Evolutionary conservation across 1,140 invertebrate species (phyloP), one percentile per base, ranked within the genome.

Genomic region (Nylanderia fulva): DNA sequence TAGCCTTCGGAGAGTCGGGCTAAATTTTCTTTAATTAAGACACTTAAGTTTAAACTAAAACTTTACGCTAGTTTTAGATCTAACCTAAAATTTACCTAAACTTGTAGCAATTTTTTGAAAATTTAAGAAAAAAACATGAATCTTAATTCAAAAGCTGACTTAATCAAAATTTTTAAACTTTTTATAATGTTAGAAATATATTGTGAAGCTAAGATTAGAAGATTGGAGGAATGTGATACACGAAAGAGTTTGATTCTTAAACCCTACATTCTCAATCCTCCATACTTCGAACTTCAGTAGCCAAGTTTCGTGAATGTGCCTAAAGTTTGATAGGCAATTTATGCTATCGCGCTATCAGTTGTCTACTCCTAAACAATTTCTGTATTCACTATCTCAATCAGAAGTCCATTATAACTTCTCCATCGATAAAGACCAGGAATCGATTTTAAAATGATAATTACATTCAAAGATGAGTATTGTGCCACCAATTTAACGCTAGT

Each of bases 321-420:
- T 82, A n/a, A 82, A 82, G 66, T 82, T 82, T 82, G 66, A 82
- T 82, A 72, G 64, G 66, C 66, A 82, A 82, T 82, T 82, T 82
- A 71, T 71, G 24, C 27, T 82, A 42, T 58, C 61, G 33, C 66
- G 21, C 45, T 71, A 52, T 7, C 68, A 71, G 52, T 58, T 54
- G 48, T 80, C 36, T 33, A 33, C 21, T 39, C 45, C 24, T 72
- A 82, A 82, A 82, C 36, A 82, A 72, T 82, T 82, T 82, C 77
- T 72, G 52, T 11, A 33, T 52, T 58, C 15, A 18, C 63, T 56
- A 42, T 27, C 45, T 36, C 8, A 58, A 80, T 24, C 45, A 15
- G 45, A 82, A 71, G n/a, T 82, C 24, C 39, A 60, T 82, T 80
- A 82, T 60, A 82, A 82, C 24, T 80, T 24, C 33, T 45, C n/a